A percentile compares a stretch with the other conserved stretches of the same genome.
These are phyloP conservation scores for Pantherophis alleghaniensis DNA, from an alignment of 2,797 vertebrate species.

Conservation along the genomic window DNA sequence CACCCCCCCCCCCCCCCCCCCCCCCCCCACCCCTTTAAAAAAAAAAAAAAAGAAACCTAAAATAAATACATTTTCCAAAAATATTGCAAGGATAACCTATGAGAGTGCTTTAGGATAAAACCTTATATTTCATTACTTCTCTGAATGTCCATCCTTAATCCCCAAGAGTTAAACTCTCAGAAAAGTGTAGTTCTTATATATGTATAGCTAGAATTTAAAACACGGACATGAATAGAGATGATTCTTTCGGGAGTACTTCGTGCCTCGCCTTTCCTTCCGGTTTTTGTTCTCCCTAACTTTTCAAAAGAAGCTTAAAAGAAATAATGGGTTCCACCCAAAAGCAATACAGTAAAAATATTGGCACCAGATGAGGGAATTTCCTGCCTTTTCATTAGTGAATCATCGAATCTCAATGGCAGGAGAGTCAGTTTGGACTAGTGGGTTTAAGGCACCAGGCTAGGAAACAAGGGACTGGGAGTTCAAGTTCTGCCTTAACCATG, in stretches of 20 bases:
- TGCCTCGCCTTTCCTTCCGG: background rate
- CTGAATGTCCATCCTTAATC: background rate
- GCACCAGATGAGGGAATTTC: background rate
- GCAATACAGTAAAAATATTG: background rate
- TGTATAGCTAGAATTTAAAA: background rate
- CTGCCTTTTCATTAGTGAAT: background rate
- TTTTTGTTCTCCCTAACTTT: background rate
- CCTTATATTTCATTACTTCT: background rate
- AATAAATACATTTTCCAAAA: background rate
- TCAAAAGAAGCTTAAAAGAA: background rate
- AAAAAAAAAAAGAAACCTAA: background rate
- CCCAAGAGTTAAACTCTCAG: background rate
- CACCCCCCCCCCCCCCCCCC: accelerated
- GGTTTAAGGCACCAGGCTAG: background rate
- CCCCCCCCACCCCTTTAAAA: background rate
- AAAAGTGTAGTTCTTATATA: background rate
- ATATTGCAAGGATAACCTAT: background rate
- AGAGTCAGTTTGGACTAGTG: background rate
- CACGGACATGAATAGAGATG: too few relatives aligned
- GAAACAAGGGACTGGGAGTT: background rate
- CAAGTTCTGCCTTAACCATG: background rate
- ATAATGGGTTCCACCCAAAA: background rate
- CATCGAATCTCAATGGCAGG: background rate
- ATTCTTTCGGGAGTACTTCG: background rate
- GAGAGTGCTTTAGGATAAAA: background rate